Conservation (phyloP, 23 tunicate species). For the Ascidia mentula region DNA sequence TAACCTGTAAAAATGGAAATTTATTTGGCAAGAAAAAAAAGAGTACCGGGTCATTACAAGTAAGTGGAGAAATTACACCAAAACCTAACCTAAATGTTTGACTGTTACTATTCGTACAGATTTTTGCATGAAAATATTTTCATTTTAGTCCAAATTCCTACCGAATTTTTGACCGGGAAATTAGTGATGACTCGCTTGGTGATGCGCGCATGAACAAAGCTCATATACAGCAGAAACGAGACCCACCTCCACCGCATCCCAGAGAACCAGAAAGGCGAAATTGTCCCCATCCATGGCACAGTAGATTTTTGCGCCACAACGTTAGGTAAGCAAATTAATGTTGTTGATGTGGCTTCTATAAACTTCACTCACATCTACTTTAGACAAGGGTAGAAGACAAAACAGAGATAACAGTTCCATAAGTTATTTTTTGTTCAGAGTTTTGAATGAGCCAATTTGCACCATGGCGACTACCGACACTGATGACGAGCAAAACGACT, state of each 20-base stretch:
- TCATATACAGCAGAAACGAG: constrained; percentile 40
- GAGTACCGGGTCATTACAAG: constrained; percentile 69
- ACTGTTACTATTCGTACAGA: no score
- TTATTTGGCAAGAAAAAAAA: constrained; percentile 69
- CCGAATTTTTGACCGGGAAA: constrained; percentile 54
- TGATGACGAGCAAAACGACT: constrained; percentile 26
- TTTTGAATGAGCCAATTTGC: constrained; percentile 75
- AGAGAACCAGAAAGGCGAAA: constrained; percentile 81
- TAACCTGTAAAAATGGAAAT: constrained; percentile 53
- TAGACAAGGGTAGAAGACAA: no score
- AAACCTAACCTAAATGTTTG: no score
- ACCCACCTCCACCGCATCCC: constrained; percentile 71
- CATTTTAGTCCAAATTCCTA: constrained; percentile 79
- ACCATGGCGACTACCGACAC: constrained; percentile 37
- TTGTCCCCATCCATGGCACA: constrained; percentile 86
- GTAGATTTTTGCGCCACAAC: constrained; percentile 64
- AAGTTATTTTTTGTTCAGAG: constrained; percentile 36
- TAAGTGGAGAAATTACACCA: constrained; percentile 25
- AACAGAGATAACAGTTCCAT: no score
- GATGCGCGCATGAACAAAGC: constrained; percentile 49
- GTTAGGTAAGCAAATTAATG: constrained; percentile 68
- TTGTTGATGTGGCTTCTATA: no score
- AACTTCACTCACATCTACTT: no score
- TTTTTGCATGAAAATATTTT: no score
- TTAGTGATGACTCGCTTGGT: constrained; percentile 60